Evolutionary conservation across 2,888 invertebrate species (phyloP), one percentile per base, ranked within the genome.

Genomic region (Drosophila monieri): DNA sequence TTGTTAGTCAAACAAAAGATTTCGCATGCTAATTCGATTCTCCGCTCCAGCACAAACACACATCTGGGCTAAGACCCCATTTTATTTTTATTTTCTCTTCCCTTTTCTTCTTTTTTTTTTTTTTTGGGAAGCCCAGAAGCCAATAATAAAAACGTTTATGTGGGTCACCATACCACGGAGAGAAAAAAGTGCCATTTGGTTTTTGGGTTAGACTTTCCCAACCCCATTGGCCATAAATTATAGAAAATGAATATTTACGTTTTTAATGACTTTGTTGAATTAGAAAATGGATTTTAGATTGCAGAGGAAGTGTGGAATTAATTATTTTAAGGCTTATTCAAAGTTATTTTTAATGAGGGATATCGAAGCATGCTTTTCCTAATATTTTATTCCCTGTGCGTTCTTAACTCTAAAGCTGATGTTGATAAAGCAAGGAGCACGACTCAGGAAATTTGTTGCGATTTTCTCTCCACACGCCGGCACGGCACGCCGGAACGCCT

Each of bases 1-100:
- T 84, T 84, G 84, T 84, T 88, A 88, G 86, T 83, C 86, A 84
- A 84, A 84, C 84, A 84, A 84, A 84, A 84, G 84, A 84, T 88
- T 84, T 84, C 76, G 86, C 78, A 88, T 88, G 84, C 86, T 88
- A 84, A 84, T 84, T 88, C 84, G 88, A 83, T 85, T 80, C 84
- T 51, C 62, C 59, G 48, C 67, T 52, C 74, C 44, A 71, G 65
- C 53, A 51, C 67, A 77, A 67, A 73, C 69, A 69, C 64, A 73
- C 60, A 74, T 65, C 55, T 47, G 49, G 55, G 51, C 59, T 23
- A 54, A 51, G 72, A 53, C 53, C 72, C 48, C 48, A 37, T 46
- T 27, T 21, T 46, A 15, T 52, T 44, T 12, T 30, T 52, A 61
- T 52, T 53, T 53, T 15, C 21, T n/a, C 43, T 44, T 37, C 65